Base-by-base conservation (phyloP, 2,113 vertebrate species). In the Halcyon senegalensis region DNA sequence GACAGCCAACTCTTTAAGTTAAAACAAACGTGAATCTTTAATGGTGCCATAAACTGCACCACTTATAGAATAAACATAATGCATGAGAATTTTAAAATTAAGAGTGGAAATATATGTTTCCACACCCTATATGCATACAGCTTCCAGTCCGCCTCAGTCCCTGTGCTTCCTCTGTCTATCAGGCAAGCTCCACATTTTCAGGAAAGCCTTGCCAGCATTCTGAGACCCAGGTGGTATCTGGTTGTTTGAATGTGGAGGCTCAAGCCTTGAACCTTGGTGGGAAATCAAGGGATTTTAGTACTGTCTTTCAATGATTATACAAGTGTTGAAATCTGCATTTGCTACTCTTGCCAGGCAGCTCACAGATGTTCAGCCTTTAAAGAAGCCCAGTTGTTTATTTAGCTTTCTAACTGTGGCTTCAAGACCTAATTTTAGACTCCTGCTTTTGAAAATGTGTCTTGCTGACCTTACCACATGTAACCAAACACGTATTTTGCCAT, bases 351-450 rank as follows among this genome's bases (percentile, higher is more conserved):
- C 24, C 33, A 68, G 60, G 84, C 27, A 91, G 44, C 17, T 73
- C 27, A 68, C 0, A 1, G 21, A 16, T 87, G 39, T 25, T 83
- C 67, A 62, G 58, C 37, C 33, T 83, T 77, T 77, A 7, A 55
- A 89, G 91, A 84, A 83, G 23, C 20, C n/a, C 18, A 56, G 41
- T 23, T 96, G 67, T 91, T 93, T 95, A 90, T 80, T 88, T 93
- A 85, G 55, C 31, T 91, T 89, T 91, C 66, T 85, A 76, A 62
- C 53, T 76, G 37, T 16, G 23, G 33, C 44, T 91, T 80, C 85
- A 85, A 78, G 77, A 95, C 39, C 66, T 94, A 87, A 94, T 81
- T 93, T 96, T 89, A 94, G 62, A 77, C 28, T 85, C 7, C 43
- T 69, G 4, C 81, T 74, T 87, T 91, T 89, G 60, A 58, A 95